Percentiles rank a stretch among this genome's conserved stretches.
phyloP scores from a whole-genome alignment of 2,113 vertebrate species.

The Arenaria interpres region DNA sequence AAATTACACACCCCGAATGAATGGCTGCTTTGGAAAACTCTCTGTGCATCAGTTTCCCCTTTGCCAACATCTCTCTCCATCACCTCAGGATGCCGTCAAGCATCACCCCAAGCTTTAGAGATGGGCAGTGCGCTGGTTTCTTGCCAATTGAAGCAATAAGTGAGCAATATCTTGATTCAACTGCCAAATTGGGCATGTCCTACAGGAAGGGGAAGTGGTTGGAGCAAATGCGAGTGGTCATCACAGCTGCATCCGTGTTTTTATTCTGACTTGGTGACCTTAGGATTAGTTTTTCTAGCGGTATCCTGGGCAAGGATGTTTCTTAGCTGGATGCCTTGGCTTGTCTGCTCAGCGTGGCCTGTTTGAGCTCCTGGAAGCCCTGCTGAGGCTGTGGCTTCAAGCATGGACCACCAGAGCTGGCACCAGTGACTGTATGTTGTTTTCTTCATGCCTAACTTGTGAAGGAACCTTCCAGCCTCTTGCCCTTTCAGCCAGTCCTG shows the following conservation, averaged over 20 bases:
- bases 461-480: neutral
- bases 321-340: neutral
- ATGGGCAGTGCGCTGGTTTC: neutral
- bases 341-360: neutral
- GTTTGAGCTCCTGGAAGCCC: neutral
- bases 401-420: neutral
- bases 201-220: constrained; percentile 32
- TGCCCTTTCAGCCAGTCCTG: neutral
- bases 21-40: neutral
- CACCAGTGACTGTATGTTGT: neutral
- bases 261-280: neutral
- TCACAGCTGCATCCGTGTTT: constrained; percentile 40
- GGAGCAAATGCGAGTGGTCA: neutral
- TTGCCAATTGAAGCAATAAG: neutral
- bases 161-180: neutral
- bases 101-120: neutral
- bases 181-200: neutral
- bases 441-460: neutral
- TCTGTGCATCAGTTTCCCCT: neutral
- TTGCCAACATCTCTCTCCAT: neutral
- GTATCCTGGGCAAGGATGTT: neutral
- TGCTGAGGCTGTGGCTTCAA: neutral
- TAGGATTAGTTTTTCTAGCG: neutral
- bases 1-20: neutral
- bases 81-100: fast-evolving